phyloP scores from a whole-genome alignment of 2,888 invertebrate species.

The Tetrapedia diversipes region DNA sequence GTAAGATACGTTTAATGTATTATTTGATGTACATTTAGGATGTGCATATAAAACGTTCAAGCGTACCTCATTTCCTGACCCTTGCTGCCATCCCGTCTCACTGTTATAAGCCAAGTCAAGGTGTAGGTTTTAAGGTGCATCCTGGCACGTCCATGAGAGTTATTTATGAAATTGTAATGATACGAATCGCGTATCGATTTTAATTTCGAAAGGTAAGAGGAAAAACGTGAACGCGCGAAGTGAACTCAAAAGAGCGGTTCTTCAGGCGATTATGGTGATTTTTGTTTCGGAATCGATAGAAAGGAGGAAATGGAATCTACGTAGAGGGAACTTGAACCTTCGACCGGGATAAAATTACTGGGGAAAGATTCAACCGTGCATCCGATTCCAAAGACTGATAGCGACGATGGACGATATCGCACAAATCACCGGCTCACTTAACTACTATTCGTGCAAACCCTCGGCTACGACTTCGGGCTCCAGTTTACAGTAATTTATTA shows the following conservation, averaged over 20 bases:
- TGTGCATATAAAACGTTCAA: too few species aligned
- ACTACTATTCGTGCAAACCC: slow-evolving; percentile 72
- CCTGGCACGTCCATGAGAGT: too few species aligned
- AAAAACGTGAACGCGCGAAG: neutral
- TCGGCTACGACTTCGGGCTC: slow-evolving; percentile 69
- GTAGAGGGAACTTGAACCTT: slow-evolving; percentile 72
- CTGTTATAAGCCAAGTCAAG: too few species aligned
- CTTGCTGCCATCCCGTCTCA: too few species aligned
- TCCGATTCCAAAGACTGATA: slow-evolving; percentile 77
- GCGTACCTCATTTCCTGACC: too few species aligned
- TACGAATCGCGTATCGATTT: slow-evolving; percentile 27
- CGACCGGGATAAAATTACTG: slow-evolving; percentile 77
- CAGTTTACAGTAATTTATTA: slow-evolving; percentile 79
- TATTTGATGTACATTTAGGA: too few species aligned
- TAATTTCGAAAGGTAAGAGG: slow-evolving; percentile 31
- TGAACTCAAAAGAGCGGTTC: slow-evolving; percentile 4
- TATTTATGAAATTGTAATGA: slow-evolving; percentile 46
- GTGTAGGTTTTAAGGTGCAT: too few species aligned
- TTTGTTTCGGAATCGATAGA: slow-evolving; percentile 46
- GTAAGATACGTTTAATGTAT: too few species aligned
- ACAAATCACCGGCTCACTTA: slow-evolving; percentile 76
- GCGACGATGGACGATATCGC: slow-evolving; percentile 76
- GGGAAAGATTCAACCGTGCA: slow-evolving; percentile 73
- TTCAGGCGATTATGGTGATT: neutral
- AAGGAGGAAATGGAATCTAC: slow-evolving; percentile 68